A percentile compares a stretch with the other conserved stretches of the same genome.
phyloP scores from a whole-genome alignment of 2,888 invertebrate genomes.

The Campoplex nolae region DNA sequence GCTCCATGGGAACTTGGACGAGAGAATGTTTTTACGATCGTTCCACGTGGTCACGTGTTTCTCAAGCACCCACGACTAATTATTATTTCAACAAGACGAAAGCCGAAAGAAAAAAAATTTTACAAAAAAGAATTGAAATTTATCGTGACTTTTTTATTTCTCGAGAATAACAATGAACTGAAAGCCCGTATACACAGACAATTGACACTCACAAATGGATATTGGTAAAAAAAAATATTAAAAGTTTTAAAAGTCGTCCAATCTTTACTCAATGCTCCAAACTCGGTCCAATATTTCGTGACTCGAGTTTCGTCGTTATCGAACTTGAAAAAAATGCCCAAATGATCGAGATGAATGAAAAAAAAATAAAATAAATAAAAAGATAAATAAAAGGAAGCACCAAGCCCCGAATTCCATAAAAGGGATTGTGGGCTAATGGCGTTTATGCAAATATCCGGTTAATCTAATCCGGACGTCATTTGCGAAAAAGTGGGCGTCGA shows the following conservation, averaged over 20 bases:
- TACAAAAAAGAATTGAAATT: no score
- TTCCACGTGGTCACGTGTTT: conserved; percentile 50
- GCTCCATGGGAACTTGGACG: conserved; percentile 44
- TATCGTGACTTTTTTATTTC: no score
- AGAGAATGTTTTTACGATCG: conserved; percentile 39
- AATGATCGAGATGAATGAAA: neutral
- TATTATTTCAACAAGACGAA: neutral
- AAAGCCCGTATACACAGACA: no score
- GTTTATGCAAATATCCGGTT: conserved; percentile 59
- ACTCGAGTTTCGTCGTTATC: no score
- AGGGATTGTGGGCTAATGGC: conserved; percentile 28
- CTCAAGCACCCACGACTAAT: conserved; percentile 3
- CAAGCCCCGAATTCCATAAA: conserved; percentile 24
- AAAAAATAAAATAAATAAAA: neutral
- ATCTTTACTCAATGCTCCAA: no score
- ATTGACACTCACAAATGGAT: no score
- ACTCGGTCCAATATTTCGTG: no score
- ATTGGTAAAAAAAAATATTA: no score
- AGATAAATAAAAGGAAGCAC: neutral
- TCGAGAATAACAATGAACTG: no score
- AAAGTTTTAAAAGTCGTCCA: no score
- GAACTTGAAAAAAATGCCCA: neutral
- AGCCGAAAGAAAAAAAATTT: neutral
- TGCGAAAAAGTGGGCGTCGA: conserved; percentile 39
- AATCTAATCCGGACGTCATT: conserved; percentile 63